Evolutionary conservation across 35 echinoderm and acorn worm species (phyloP), one percentile per base, ranked within the genome.

Genomic region (Anneissia japonica): DNA sequence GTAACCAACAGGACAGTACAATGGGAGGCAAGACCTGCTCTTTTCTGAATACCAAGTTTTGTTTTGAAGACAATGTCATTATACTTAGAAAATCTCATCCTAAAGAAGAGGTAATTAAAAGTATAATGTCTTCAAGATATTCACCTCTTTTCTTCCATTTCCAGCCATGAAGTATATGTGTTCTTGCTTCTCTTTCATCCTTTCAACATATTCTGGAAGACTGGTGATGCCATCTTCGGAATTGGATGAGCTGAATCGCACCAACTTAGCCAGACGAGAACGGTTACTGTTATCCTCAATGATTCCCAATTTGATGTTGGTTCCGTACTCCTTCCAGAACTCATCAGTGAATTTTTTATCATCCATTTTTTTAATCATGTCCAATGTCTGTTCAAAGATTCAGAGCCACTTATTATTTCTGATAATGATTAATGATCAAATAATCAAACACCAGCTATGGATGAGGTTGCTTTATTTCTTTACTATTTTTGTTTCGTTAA

Each of bases 121-220:
- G 11, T 56, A 13, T 26, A 56, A 76, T 29, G n/a, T n/a, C n/a
- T n/a, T n/a, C n/a, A n/a, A n/a, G n/a, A n/a, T n/a, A n/a, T 55
- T 72, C 72, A 94, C 96, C 89, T 99, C 96, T 87, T 89, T 77
- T 43, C 82, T 89, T 80, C 86, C 87, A 36, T 46, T 84, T 3
- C 96, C 96, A 36, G 96, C 96, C 82, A 99, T 91, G 79, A 99
- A 99, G 38, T 99, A 99, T 86, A 99, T 99, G 56, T 89, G 73
- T 80, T 99, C 96, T 72, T 99, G 96, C 34, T 99, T 99, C 73
- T 99, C 96, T 87, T 99, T 99, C 96, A 99, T 99, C 32, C 96
- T 89, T 51, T 99, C 96, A 29, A 94, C 29, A 77, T 99, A 99
- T 17, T 92, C 96, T 43, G 87, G 86, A 4, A 99, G 84, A 85